A percentile compares a stretch with the other conserved stretches of the same genome.
These are phyloP conservation scores for Sorex araneus DNA, from an alignment of 2,113 vertebrate species.

Conservation along the genomic window DNA sequence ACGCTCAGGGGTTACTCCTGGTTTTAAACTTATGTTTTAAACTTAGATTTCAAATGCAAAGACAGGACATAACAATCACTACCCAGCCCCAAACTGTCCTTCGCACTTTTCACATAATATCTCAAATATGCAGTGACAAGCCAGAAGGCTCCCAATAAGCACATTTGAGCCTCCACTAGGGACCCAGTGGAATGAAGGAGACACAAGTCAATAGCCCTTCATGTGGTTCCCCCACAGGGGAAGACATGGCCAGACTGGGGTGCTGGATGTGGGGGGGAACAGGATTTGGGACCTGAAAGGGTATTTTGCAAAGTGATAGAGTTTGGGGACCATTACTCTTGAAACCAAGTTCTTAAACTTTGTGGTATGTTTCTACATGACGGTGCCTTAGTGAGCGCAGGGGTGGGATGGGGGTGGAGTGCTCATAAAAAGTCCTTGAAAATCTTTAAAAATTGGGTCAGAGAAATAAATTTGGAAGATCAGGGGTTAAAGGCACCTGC, in stretches of 20 bases:
- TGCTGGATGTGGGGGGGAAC: neutral
- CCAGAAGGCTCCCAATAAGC: neutral
- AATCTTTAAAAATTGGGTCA: too few species aligned
- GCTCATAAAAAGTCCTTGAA: too few species aligned
- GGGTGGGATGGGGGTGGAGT: too few species aligned
- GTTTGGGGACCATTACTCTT: neutral
- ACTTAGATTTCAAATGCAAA: conserved; percentile 9
- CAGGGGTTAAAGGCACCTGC: too few species aligned
- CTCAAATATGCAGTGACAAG: neutral
- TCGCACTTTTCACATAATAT: neutral
- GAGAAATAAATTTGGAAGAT: too few species aligned
- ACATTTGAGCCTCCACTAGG: neutral
- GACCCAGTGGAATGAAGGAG: neutral
- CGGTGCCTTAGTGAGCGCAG: too few species aligned
- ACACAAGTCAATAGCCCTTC: neutral
- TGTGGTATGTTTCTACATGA: too few species aligned
- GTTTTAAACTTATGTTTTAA: neutral
- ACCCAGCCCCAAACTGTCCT: neutral
- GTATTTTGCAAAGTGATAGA: neutral
- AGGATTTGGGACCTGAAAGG: neutral
- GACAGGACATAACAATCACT: neutral
- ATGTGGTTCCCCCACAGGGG: neutral
- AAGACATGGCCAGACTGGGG: neutral
- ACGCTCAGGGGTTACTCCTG: too few species aligned
- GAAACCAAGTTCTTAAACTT: too few species aligned